Evolutionary conservation across 2,797 vertebrate species (phyloP), one percentile per base, ranked within the genome.

Genomic region (Argyrosomus regius): DNA sequence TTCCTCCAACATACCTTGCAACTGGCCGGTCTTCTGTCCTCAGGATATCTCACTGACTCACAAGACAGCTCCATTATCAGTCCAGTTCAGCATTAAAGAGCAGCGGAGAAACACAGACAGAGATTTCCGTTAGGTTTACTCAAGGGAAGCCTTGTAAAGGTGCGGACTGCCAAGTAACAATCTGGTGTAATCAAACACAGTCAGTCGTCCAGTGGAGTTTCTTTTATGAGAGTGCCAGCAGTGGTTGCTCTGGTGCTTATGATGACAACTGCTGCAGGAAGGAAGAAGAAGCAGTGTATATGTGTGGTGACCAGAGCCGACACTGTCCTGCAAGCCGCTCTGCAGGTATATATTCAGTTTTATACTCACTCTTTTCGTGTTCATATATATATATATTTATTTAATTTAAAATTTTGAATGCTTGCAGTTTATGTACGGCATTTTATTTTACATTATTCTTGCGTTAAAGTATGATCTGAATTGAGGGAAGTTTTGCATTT

Each of bases 201-300:
- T 39, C 78, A 75, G 66, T 77, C 13, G 80, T 65, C 69, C 76
- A 53, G 71, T 63, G 67, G 45, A 72, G 77, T 76, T 83, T 85
- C 50, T 89, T 93, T 92, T 92, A 92, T 71, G 87, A 83, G 89
- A 68, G 80, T 86, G 86, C 87, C 87, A 89, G 80, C 77, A 54
- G 61, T 63, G 81, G 93, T 92, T 92, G 91, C 91, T 93, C 81
- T 80, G 90, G 87, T 86, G 84, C 84, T 80, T 22, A 81, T 71
- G 78, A 77, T 82, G 84, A 85, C 73, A 79, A 80, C 41, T 65
- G 62, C 63, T 66, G 48, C 45, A 70, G 41, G 43, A 35, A 8
- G 35, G 35, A 12, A 45, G 26, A 67, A 59, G 17, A 50, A 18
- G 26, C 26, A 14, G 20, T 9, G 31, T 1, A 8, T 20, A 52